Percentiles rank a stretch among this genome's conserved stretches.
Conservation (phyloP, 2,113 vertebrate genomes). For the Pyxicephalus adspersus region DNA sequence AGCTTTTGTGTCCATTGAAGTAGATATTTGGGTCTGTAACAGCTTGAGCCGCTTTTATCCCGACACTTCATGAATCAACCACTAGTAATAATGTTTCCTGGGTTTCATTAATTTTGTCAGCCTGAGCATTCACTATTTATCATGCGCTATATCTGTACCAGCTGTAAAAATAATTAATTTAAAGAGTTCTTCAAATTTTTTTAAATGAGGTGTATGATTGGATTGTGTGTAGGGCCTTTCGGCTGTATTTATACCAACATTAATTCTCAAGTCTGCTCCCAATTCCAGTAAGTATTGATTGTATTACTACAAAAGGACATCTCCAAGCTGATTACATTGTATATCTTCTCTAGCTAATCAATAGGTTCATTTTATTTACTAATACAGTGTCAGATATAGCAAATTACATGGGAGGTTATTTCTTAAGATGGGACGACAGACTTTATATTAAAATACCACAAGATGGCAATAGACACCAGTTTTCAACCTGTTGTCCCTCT, state of each 20-base stretch:
- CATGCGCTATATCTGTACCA: slow-evolving; percentile 29
- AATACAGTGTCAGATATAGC: slow-evolving; percentile 22
- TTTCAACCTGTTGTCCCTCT: not conserved
- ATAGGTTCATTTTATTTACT: slow-evolving; percentile 32
- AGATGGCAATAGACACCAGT: slow-evolving; percentile 10
- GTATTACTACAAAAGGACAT: slow-evolving; percentile 52
- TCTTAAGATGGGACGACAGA: not conserved
- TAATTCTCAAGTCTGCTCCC: slow-evolving; percentile 60
- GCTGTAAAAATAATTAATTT: slow-evolving; percentile 11
- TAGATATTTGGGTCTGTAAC: not conserved
- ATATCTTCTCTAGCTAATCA: slow-evolving; percentile 49
- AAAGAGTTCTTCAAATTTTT: not conserved
- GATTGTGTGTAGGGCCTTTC: not conserved
- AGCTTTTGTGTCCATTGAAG: too few species aligned
- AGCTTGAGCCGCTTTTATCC: not conserved
- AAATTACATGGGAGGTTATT: not conserved
- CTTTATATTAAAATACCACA: not conserved
- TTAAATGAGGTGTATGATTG: not conserved
- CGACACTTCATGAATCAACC: slow-evolving; percentile 2
- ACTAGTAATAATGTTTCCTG: not conserved
- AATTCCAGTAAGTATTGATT: slow-evolving; percentile 61
- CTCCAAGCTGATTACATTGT: slow-evolving; percentile 54
- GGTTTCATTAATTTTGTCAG: not conserved
- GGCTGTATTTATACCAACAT: slow-evolving; percentile 54
- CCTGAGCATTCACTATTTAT: slow-evolving; percentile 59